These are phyloP conservation scores for Trichogramma pretiosum DNA, from an alignment of 1,140 invertebrate genomes.

Conservation along the genomic window DNA sequence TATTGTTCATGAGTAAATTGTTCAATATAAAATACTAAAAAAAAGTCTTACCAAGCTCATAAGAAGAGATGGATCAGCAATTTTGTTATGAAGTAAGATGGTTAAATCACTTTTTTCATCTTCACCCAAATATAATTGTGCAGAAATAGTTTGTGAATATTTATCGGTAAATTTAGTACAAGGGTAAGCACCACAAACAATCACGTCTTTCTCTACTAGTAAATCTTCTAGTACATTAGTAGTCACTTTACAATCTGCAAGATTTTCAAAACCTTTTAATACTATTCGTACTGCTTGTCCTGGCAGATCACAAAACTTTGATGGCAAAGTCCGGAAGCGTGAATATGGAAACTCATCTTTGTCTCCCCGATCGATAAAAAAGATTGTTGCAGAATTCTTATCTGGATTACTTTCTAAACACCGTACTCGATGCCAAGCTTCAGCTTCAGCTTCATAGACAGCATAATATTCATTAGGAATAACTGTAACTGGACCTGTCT, in stretches of 20 bases:
- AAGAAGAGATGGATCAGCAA: conserved; percentile 13
- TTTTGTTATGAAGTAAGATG: conserved; percentile 19
- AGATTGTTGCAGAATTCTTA: conserved; percentile 44
- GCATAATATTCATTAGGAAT: conserved; percentile 48
- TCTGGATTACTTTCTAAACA: conserved; percentile 42
- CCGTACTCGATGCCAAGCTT: conserved; percentile 53
- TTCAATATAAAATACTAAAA: background rate
- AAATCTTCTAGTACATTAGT: conserved; percentile 22
- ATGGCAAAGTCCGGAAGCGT: conserved; percentile 47
- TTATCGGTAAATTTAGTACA: too few relatives aligned
- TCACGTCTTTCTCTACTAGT: conserved; percentile 4
- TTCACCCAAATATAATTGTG: conserved; percentile 3
- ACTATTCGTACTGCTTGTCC: conserved; percentile 47
- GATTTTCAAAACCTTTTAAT: conserved; percentile 52
- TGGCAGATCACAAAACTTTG: conserved; percentile 49
- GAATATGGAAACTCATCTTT: conserved; percentile 42
- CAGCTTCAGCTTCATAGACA: conserved; percentile 46
- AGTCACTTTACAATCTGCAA: conserved; percentile 29
- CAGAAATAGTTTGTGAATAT: background rate
- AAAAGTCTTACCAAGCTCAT: conserved; percentile 13
- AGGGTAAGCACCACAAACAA: too few relatives aligned
- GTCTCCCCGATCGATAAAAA: conserved; percentile 58
- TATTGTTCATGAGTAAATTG: conserved; percentile 5
- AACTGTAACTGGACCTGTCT: conserved; percentile 6
- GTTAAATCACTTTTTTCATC: conserved; percentile 32